Conservation (phyloP, 2,888 invertebrate genomes). For the Callosobruchus maculatus region DNA sequence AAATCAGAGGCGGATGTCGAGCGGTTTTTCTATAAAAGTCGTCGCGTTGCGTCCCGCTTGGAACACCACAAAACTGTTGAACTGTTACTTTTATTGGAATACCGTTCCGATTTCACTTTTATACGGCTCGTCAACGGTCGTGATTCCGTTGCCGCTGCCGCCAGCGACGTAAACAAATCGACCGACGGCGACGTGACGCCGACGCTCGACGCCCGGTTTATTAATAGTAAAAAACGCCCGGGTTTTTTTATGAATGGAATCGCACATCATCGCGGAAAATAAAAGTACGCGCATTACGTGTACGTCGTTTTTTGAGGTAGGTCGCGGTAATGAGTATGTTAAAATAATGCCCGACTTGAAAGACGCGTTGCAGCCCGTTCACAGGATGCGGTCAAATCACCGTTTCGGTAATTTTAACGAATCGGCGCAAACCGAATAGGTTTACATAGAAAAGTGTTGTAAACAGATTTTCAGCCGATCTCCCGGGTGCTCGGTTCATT, state of each 20-base stretch:
- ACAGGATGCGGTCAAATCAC: too few relatives aligned
- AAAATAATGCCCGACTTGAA: too few relatives aligned
- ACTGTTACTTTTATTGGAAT: not conserved
- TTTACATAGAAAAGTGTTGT: too few relatives aligned
- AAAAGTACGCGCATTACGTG: not conserved
- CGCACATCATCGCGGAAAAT: not conserved
- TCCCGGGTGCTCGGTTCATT: too few relatives aligned
- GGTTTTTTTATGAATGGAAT: not conserved
- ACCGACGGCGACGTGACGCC: too few relatives aligned
- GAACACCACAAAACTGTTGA: too few relatives aligned
- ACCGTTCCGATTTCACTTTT: not conserved
- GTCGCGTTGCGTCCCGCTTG: too few relatives aligned
- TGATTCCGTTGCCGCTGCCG: not conserved
- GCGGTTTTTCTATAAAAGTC: not conserved
- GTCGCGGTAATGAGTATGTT: not conserved
- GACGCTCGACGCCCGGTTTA: not conserved
- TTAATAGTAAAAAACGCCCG: not conserved
- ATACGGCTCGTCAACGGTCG: not conserved
- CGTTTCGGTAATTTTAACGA: too few relatives aligned
- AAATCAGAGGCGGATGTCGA: too few relatives aligned
- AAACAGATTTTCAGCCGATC: too few relatives aligned
- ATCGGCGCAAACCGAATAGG: too few relatives aligned
- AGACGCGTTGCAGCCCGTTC: too few relatives aligned
- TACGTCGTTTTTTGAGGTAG: not conserved
- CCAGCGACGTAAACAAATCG: not conserved